Conservation (phyloP, 2,113 vertebrate species). For the Kryptolebias marmoratus region DNA sequence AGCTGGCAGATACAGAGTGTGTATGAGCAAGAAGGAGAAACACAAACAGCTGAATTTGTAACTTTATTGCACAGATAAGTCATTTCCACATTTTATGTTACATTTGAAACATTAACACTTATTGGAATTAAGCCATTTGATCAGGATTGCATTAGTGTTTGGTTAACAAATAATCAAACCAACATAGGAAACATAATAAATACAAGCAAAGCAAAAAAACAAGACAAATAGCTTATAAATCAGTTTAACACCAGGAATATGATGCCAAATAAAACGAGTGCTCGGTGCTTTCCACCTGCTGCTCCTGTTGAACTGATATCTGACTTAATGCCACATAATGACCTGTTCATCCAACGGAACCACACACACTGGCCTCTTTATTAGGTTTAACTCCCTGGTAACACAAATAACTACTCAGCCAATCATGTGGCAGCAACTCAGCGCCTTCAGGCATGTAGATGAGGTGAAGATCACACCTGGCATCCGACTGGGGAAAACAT, state of each 20-base stretch:
- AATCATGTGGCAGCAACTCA: too few species aligned
- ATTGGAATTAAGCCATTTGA: slow-evolving; percentile 59
- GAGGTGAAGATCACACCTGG: too few species aligned
- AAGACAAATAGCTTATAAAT: slow-evolving; percentile 31
- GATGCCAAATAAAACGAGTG: neutral
- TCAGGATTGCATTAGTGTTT: slow-evolving; percentile 53
- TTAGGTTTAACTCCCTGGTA: too few species aligned
- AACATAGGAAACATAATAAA: slow-evolving; percentile 60
- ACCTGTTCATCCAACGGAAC: too few species aligned
- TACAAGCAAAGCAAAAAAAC: slow-evolving; percentile 29
- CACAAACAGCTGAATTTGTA: neutral
- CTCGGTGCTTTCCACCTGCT: neutral
- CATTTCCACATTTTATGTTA: slow-evolving; percentile 50
- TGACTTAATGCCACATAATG: too few species aligned
- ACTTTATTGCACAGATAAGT: slow-evolving; percentile 75
- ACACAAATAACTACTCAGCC: too few species aligned
- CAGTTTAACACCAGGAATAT: slow-evolving; percentile 7
- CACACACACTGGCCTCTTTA: too few species aligned
- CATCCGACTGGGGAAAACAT: too few species aligned
- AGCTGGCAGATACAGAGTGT: too few species aligned
- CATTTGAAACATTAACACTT: slow-evolving; percentile 58
- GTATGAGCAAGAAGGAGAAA: neutral
- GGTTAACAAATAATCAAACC: slow-evolving; percentile 43
- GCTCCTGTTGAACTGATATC: neutral
- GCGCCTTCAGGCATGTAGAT: too few species aligned